Percentiles rank a stretch among this genome's conserved stretches.
phyloP scores from a whole-genome alignment of 2,113 vertebrate species.

The Loxodonta africana region DNA sequence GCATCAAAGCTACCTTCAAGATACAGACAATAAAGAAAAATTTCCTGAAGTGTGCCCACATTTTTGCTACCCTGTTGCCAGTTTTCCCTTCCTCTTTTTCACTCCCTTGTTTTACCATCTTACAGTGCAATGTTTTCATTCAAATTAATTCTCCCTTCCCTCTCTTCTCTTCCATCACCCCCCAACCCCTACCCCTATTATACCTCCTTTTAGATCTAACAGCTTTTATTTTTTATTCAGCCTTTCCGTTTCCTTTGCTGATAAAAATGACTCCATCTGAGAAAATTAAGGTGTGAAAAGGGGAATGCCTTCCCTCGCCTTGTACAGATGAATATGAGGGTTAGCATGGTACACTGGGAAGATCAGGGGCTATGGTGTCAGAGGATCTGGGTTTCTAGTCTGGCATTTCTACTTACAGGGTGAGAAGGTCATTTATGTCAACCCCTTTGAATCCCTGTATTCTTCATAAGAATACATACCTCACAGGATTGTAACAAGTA shows the following conservation, averaged over 20 bases:
- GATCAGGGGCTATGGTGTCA: background rate
- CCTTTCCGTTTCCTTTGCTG: background rate
- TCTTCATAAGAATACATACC: background rate
- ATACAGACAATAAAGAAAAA: background rate
- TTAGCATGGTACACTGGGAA: background rate
- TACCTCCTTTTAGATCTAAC: background rate
- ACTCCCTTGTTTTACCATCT: background rate
- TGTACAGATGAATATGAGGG: background rate
- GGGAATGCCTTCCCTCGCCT: background rate
- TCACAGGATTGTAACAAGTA: slow-evolving; percentile 13
- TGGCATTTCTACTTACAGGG: background rate
- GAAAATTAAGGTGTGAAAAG: slow-evolving; percentile 17
- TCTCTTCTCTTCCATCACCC: background rate
- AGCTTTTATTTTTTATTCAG: background rate
- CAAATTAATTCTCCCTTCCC: background rate
- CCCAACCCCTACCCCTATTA: background rate
- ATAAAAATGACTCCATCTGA: background rate
- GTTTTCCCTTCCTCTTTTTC: background rate
- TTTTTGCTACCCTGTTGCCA: background rate
- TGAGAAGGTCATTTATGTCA: background rate
- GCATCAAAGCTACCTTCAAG: background rate
- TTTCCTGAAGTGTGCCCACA: fast-evolving
- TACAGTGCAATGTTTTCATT: background rate
- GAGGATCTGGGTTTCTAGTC: background rate
- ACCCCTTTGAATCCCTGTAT: background rate